Evolutionary conservation across 1,140 invertebrate species (phyloP).

Genomic region (Venturia canescens): DNA sequence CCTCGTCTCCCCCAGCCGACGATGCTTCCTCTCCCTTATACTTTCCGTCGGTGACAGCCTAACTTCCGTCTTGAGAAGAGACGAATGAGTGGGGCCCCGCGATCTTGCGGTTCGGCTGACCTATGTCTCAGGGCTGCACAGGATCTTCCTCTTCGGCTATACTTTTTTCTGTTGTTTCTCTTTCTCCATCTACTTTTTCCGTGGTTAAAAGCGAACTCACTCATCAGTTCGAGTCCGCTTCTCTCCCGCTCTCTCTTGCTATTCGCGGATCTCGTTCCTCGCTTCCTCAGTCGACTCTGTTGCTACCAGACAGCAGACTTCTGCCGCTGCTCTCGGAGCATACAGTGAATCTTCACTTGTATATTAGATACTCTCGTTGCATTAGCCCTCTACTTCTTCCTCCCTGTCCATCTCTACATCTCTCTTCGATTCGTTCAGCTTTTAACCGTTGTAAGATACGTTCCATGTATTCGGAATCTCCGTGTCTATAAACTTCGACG

Average conservation of each 20-base stretch:
- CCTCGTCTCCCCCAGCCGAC: background rate
- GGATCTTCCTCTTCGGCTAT: conserved; percentile 39
- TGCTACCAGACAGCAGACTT: conserved; percentile 16
- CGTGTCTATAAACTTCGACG: background rate
- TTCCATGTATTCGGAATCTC: conserved; percentile 19
- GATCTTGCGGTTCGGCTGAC: background rate
- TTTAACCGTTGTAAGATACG: background rate
- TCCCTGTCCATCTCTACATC: background rate
- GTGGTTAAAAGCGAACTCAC: conserved; percentile 23
- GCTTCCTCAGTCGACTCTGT: conserved; percentile 29
- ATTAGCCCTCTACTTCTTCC: background rate
- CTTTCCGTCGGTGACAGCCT: conserved; percentile 52
- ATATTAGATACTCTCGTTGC: conserved; percentile 16
- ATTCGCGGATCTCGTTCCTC: conserved; percentile 1
- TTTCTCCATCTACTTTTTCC: conserved; percentile 27
- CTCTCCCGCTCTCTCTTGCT: conserved; percentile 22
- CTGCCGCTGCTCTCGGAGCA: background rate
- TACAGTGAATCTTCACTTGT: conserved; percentile 11
- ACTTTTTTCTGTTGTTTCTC: conserved; percentile 39
- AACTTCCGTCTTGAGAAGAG: conserved; percentile 68
- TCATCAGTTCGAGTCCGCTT: conserved; percentile 42
- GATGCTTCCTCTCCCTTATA: conserved; percentile 21
- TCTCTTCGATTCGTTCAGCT: background rate
- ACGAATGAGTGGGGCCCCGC: conserved; percentile 64
- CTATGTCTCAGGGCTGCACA: conserved; percentile 53